phyloP scores from a whole-genome alignment of 2,113 vertebrate genomes.

The Nannobrachium achirus region DNA sequence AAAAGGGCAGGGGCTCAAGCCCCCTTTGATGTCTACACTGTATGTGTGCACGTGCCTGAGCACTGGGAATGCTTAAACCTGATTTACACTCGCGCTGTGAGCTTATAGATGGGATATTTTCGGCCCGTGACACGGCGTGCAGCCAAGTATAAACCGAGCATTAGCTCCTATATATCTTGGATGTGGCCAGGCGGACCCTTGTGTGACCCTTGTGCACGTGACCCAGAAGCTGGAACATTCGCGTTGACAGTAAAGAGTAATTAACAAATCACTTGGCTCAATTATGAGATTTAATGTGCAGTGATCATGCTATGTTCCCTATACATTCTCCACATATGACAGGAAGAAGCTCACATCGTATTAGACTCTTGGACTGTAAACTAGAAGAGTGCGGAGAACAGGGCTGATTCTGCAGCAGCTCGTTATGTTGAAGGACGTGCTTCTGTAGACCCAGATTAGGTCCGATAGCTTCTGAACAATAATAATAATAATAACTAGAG shows the following conservation, averaged over 20 bases:
- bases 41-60: no score
- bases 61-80: no score
- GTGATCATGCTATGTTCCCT: not conserved
- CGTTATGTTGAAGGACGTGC: conserved; percentile 31
- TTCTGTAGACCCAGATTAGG: conserved; percentile 43
- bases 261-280: conserved; percentile 40
- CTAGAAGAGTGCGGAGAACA: conserved; percentile 19
- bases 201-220: conserved; percentile 4
- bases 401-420: conserved; percentile 41
- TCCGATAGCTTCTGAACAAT: conserved; percentile 50
- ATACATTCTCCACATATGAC: conserved; percentile 16
- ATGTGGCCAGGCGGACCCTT: conserved; percentile 1
- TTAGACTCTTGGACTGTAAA: conserved; percentile 49
- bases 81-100: no score
- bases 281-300: conserved; percentile 40
- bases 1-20: no score
- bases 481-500: no score
- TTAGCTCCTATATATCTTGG: conserved; percentile 6
- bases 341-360: conserved; percentile 37
- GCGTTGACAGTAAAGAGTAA: conserved; percentile 26
- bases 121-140: not conserved
- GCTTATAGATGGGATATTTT: no score
- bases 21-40: no score
- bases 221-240: conserved; percentile 17
- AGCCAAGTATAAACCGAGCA: conserved; percentile 3